These are phyloP conservation scores for Hololepta plana DNA, from an alignment of 2,888 invertebrate genomes.

Conservation along the genomic window DNA sequence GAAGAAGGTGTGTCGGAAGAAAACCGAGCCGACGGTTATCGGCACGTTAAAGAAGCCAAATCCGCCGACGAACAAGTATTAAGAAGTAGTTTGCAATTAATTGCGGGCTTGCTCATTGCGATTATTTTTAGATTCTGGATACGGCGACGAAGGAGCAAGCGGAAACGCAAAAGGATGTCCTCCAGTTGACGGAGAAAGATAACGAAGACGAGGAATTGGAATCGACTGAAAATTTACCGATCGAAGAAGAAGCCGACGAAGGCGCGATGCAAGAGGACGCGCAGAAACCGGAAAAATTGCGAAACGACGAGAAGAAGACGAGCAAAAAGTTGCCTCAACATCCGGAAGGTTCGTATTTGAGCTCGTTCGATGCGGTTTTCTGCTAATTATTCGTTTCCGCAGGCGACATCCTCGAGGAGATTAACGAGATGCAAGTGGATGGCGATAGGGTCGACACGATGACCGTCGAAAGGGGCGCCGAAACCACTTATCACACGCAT, in stretches of 20 bases:
- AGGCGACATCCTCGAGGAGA: conserved; percentile 21
- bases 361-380: too few species aligned
- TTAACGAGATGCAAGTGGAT: conserved; percentile 43
- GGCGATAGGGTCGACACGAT: conserved; percentile 54
- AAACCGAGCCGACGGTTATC: conserved; percentile 38
- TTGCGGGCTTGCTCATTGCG: background rate
- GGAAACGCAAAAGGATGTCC: conserved; percentile 28
- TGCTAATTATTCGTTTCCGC: conserved; percentile 6
- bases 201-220: conserved; percentile 36
- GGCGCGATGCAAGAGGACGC: conserved; percentile 19
- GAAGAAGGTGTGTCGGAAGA: conserved; percentile 27
- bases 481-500: conserved; percentile 61
- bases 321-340: conserved; percentile 6
- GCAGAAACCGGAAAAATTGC: conserved; percentile 29
- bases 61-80: conserved; percentile 49
- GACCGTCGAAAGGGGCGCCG: conserved; percentile 45
- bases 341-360: background rate
- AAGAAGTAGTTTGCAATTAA: conserved; percentile 5
- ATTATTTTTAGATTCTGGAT: conserved; percentile 35
- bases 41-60: conserved; percentile 69
- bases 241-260: conserved; percentile 18
- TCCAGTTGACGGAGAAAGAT: conserved; percentile 43
- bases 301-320: conserved; percentile 31
- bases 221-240: conserved; percentile 31
- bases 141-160: conserved; percentile 73